Conservation (phyloP, 2,113 vertebrate species). For the Vulpes ferrilata region DNA sequence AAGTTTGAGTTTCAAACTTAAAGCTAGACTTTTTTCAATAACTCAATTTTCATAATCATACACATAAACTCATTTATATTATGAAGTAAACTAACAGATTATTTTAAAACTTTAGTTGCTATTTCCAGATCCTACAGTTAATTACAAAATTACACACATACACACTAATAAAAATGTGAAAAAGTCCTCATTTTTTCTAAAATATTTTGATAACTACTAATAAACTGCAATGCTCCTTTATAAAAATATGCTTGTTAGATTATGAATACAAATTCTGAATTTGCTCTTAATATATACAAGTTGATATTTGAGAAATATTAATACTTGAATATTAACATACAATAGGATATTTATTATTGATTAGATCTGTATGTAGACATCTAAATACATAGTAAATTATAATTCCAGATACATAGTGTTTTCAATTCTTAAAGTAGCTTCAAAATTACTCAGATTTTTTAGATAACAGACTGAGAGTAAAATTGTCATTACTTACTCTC, state of each 20-base stretch:
- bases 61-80: conserved; percentile 29
- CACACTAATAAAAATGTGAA: not conserved
- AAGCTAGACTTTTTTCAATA: conserved; percentile 29
- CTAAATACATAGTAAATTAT: conserved; percentile 46
- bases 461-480: conserved; percentile 40
- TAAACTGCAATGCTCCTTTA: not conserved
- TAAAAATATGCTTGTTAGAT: conserved; percentile 48
- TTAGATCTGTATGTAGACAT: conserved; percentile 13
- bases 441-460: conserved; percentile 54
- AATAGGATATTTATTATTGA: not conserved
- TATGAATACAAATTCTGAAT: conserved; percentile 62
- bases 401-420: conserved; percentile 21
- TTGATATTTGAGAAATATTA: conserved; percentile 56
- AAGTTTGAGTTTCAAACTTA: conserved; percentile 53
- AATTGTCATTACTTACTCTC: conserved; percentile 93
- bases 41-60: conserved; percentile 36
- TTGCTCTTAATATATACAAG: not conserved
- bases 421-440: conserved; percentile 28
- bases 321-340: conserved; percentile 1
- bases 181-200: not conserved
- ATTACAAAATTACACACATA: conserved; percentile 37
- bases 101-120: conserved; percentile 34
- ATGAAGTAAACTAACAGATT: conserved; percentile 31
- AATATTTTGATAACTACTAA: conserved; percentile 24
- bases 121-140: not conserved